Conservation (phyloP, 1,140 invertebrate genomes). For the Nautilus pompilius region DNA sequence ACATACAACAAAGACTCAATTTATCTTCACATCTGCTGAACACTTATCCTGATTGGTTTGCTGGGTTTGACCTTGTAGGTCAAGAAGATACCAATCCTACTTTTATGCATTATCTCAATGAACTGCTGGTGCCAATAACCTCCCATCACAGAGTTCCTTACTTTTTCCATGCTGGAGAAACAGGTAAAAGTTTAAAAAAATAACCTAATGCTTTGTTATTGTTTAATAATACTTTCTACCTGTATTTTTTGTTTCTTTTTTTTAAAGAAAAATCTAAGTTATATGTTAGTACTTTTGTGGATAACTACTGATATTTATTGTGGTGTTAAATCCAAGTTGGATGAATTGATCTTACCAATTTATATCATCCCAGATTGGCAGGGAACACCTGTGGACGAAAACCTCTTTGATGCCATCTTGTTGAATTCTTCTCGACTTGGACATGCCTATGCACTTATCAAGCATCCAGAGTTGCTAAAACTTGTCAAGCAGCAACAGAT, state of each 20-base stretch:
- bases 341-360: too few species aligned
- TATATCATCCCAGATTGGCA: constrained; percentile 61
- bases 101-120: constrained; percentile 62
- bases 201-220: too few species aligned
- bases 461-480: constrained; percentile 70
- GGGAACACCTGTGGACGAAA: constrained; percentile 62
- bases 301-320: too few species aligned
- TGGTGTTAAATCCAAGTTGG: too few species aligned
- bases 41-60: constrained; percentile 64
- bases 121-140: constrained; percentile 58
- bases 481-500: constrained; percentile 66
- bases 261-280: too few species aligned
- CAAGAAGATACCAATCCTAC: constrained; percentile 69
- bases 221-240: too few species aligned
- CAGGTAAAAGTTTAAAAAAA: constrained; percentile 68
- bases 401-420: constrained; percentile 73
- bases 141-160: too few species aligned
- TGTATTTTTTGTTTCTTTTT: too few species aligned
- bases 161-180: constrained; percentile 82
- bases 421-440: constrained; percentile 72
- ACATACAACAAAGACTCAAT: too few species aligned
- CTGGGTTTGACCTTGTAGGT: constrained; percentile 74
- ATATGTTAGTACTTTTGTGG: too few species aligned
- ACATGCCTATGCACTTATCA: constrained; percentile 69
- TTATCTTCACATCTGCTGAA: too few species aligned